Evolutionary conservation across 2,797 vertebrate species (phyloP), one percentile per base, ranked within the genome.

Genomic region (Oreochromis grahami): DNA sequence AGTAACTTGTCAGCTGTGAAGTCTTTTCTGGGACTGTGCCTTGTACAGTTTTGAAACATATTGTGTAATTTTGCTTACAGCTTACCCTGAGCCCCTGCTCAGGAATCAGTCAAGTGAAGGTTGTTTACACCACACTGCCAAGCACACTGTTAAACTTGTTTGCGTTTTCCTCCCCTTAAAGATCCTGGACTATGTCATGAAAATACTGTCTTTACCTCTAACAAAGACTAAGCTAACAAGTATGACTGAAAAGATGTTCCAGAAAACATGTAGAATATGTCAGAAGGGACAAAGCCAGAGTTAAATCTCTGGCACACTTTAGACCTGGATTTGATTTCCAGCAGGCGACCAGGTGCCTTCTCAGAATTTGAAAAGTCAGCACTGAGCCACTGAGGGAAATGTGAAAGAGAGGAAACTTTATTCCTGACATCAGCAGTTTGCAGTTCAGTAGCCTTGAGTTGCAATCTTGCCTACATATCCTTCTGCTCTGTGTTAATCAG

Each of bases 351-450:
- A n/a, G 80, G 87, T 51, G 29, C 32, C 74, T 76, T 78, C 32
- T 38, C 45, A 83, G 60, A 85, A 90, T 87, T 2, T 87, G 81
- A 84, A 72, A 78, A 90, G 91, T 93, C 91, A 93, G 93, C 92
- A 91, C 2, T 48, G 84, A 82, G 82, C 29, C 21, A 43, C 78
- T 80, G 83, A 85, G 85, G 80, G 80, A 84, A 87, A 83, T 10
- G 19, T 48, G 29, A n/a, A 91, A 79, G 38, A 63, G 77, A 90
- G 91, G 92, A 91, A 95, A 91, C 87, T 84, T 80, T 80, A 90
- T 38, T 81, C 81, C 92, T 93, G 82, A 88, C 89, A 87, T 95
- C 94, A 96, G 94, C 94, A 93, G 58, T 92, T 91, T 88, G 24
- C 43, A 34, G 7, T 19, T 82, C 19, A 38, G 3, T 53, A 80